These are phyloP conservation scores for Danio tinwini DNA, from an alignment of 2,797 vertebrate genomes.

Conservation along the genomic window DNA sequence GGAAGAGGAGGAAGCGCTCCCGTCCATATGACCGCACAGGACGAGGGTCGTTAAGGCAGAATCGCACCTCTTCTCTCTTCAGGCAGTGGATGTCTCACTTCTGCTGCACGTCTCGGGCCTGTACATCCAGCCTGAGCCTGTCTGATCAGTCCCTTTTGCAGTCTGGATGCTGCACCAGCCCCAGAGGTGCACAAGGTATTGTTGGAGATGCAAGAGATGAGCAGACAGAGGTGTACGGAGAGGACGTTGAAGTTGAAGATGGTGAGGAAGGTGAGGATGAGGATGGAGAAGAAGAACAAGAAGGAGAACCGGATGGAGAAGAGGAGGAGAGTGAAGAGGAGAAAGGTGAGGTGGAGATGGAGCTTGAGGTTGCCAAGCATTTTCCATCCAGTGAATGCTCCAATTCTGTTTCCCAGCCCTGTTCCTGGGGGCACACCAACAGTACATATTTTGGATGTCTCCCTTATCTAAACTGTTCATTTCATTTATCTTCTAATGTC, in stretches of 20 bases:
- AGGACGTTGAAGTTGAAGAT: slow-evolving; percentile 24
- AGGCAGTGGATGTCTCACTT: slow-evolving; percentile 58
- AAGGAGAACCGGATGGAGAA: not conserved
- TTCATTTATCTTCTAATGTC: too few relatives aligned
- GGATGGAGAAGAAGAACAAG: not conserved
- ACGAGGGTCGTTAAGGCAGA: slow-evolving; percentile 12
- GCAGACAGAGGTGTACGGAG: slow-evolving; percentile 35
- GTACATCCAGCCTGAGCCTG: slow-evolving; percentile 48
- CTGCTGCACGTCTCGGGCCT: slow-evolving; percentile 56
- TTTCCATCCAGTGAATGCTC: not conserved
- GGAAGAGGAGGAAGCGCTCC: slow-evolving; percentile 51
- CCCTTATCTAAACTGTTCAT: too few relatives aligned
- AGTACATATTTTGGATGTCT: too few relatives aligned
- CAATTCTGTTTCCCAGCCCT: not conserved
- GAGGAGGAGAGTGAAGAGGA: slow-evolving; percentile 26
- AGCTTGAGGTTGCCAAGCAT: not conserved
- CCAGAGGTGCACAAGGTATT: slow-evolving; percentile 48
- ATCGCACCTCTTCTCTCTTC: slow-evolving; percentile 50
- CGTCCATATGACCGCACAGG: slow-evolving; percentile 53
- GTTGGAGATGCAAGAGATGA: slow-evolving; percentile 32
- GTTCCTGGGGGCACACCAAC: too few relatives aligned
- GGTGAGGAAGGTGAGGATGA: slow-evolving; percentile 35
- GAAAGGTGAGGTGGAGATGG: slow-evolving; percentile 8
- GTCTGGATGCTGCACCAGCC: slow-evolving; percentile 57
- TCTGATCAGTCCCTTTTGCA: slow-evolving; percentile 58